Evolutionary conservation across 2,888 invertebrate genomes (phyloP).

Genomic region (Andrena camellia): DNA sequence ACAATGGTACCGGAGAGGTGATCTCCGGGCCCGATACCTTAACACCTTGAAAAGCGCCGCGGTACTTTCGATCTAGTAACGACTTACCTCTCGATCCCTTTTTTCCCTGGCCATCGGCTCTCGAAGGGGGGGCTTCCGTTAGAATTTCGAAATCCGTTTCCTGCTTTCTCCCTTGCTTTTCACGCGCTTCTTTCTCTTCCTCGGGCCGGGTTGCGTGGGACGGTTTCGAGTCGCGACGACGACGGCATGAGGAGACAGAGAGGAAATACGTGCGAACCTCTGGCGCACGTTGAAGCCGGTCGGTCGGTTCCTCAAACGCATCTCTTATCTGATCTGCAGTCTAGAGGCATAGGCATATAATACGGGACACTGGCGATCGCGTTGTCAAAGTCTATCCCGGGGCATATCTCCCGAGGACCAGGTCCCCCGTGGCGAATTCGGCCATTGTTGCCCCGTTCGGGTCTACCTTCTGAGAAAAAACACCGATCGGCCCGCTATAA

Average conservation of each 20-base stretch:
- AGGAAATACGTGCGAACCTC: slow-evolving; percentile 79
- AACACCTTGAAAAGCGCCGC: slow-evolving; percentile 19
- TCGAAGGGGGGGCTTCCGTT: neutral
- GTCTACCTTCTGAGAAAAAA: slow-evolving; percentile 74
- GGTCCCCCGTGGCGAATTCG: slow-evolving; percentile 80
- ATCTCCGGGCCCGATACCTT: slow-evolving; percentile 5
- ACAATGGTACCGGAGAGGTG: slow-evolving; percentile 31
- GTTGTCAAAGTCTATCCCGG: slow-evolving; percentile 84
- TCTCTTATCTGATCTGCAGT: slow-evolving; percentile 80
- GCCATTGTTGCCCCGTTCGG: slow-evolving; percentile 78
- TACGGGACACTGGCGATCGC: slow-evolving; percentile 76
- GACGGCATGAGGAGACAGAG: slow-evolving; percentile 48
- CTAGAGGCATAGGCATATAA: slow-evolving; percentile 65
- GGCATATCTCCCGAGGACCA: slow-evolving; percentile 67
- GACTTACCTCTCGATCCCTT: slow-evolving; percentile 22
- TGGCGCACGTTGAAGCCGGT: slow-evolving; percentile 56
- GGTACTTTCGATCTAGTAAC: slow-evolving; percentile 23
- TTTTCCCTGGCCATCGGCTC: neutral
- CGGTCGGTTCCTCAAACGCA: slow-evolving; percentile 80
- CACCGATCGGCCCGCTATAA: slow-evolving; percentile 82
- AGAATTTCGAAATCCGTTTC: slow-evolving; percentile 14
- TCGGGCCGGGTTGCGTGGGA: slow-evolving; percentile 23
- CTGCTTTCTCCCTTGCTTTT: neutral
- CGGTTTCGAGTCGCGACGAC: slow-evolving; percentile 14
- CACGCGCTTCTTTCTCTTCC: neutral